Percentiles rank a stretch among this genome's conserved stretches.
These are phyloP conservation scores for Zaprionus davidi DNA, from an alignment of 1,140 invertebrate species.

Conservation along the genomic window DNA sequence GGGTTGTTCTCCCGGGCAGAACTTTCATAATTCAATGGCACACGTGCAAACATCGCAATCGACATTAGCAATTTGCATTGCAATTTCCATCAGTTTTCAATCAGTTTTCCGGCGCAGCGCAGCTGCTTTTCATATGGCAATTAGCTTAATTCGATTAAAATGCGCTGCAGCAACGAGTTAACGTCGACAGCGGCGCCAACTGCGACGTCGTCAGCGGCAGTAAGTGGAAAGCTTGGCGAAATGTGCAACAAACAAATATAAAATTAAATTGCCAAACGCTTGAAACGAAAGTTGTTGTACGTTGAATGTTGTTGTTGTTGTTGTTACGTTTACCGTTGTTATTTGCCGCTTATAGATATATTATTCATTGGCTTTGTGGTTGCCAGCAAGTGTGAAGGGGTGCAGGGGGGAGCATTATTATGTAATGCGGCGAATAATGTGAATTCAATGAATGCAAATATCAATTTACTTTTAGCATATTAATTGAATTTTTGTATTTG, in stretches of 20 bases:
- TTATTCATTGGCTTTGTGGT: constrained; percentile 44
- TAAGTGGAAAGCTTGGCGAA: constrained; percentile 11
- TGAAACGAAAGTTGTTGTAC: constrained; percentile 11
- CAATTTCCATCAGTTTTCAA: constrained; percentile 68
- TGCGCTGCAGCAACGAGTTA: constrained; percentile 22
- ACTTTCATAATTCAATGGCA: constrained; percentile 1
- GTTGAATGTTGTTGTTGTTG: constrained; percentile 15
- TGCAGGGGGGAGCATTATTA: constrained; percentile 32
- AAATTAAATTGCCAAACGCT: constrained; percentile 35
- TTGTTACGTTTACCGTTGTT: constrained; percentile 15
- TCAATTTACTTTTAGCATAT: constrained; percentile 81
- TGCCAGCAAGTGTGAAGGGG: not conserved
- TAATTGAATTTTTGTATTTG: constrained; percentile 78
- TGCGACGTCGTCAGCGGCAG: constrained; percentile 1
- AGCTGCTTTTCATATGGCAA: constrained; percentile 67
- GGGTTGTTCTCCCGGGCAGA: not conserved
- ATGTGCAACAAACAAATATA: constrained; percentile 20
- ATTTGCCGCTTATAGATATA: constrained; percentile 36
- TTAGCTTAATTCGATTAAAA: constrained; percentile 78
- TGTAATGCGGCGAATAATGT: constrained; percentile 52
- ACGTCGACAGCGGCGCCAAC: not conserved
- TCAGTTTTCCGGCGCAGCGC: constrained; percentile 41
- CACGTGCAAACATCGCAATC: constrained; percentile 31
- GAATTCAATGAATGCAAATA: constrained; percentile 64
- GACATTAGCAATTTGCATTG: constrained; percentile 39